Evolutionary conservation across 2,113 vertebrate species (phyloP).

Genomic region (Elgaria multicarinata): DNA sequence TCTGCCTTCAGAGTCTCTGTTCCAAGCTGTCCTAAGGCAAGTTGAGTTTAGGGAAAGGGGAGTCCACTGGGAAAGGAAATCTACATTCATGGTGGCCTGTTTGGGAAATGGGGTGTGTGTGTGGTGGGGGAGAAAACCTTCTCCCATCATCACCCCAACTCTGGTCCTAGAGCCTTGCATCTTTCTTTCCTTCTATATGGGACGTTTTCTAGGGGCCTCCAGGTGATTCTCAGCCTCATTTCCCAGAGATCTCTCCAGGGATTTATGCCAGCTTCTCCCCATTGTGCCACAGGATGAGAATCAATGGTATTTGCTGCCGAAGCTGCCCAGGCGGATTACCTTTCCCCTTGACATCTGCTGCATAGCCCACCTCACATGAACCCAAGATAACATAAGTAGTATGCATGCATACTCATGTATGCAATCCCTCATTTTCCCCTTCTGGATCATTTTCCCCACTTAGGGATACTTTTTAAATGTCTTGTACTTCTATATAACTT

Average conservation of each 20-base stretch:
- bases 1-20: too few species aligned
- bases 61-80: background rate
- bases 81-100: background rate
- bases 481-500: background rate
- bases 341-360: background rate
- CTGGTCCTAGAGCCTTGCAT: background rate
- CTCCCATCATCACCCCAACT: background rate
- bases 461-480: background rate
- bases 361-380: too few species aligned
- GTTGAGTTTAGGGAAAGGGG: too few species aligned
- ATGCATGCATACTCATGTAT: too few species aligned
- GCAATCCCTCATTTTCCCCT: too few species aligned
- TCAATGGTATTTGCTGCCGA: background rate
- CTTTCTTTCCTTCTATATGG: background rate
- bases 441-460: background rate
- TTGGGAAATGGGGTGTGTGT: background rate
- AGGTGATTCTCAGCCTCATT: background rate
- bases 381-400: background rate
- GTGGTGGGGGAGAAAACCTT: background rate
- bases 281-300: background rate
- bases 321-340: background rate
- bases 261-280: background rate
- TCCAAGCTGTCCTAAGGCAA: too few species aligned
- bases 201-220: background rate
- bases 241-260: background rate